Evolutionary conservation across 2,113 vertebrate genomes (phyloP), one percentile per base, ranked within the genome.

Genomic region (Butastur rufipennis): DNA sequence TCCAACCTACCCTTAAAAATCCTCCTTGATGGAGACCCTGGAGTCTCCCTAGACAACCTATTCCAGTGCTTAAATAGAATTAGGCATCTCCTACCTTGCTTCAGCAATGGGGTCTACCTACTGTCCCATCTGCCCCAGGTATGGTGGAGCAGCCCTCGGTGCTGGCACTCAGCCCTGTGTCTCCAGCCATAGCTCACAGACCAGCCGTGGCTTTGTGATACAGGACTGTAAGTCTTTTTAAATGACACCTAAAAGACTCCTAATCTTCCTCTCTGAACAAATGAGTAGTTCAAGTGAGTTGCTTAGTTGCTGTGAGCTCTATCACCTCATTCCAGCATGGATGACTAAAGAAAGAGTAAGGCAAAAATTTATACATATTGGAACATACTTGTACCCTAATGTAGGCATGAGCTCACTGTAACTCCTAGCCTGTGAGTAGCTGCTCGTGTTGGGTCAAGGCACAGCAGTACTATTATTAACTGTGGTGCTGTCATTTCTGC

Each of bases 91-190:
- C 55, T 67, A 42, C 50, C 31, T 79, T 62, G n/a, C 27, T 82
- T 83, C 14, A 55, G 7, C 50, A 50, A 22, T 8, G 21, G 10
- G 2, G 3, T 87, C 31, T 53, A 17, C 9, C 21, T 31, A 23
- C 31, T 56, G 25, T 61, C 32, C 42, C 13, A 27, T 32, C 40
- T 75, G 25, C 25, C 32, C 27, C 11, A 65, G 19, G 6, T 34
- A 7, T 8, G 15, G 26, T 36, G 63, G n/a, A 82, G 48, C 19
- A 70, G 36, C 7, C 29, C 15, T 13, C 0, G 0, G 23, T 48
- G 2, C 1, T 40, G 34, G 26, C 6, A 73, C 3, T 4, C 21
- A 52, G 32, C 1, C 6, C 29, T 0, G 2, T 5, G 6, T 55
- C 25, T 73, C 19, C 50, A 74, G 47, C 52, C 70, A 32, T 32